Percentiles rank a stretch among this genome's conserved stretches.
These are phyloP conservation scores for Neogale vison DNA, from an alignment of 2,113 vertebrate genomes.

Conservation along the genomic window DNA sequence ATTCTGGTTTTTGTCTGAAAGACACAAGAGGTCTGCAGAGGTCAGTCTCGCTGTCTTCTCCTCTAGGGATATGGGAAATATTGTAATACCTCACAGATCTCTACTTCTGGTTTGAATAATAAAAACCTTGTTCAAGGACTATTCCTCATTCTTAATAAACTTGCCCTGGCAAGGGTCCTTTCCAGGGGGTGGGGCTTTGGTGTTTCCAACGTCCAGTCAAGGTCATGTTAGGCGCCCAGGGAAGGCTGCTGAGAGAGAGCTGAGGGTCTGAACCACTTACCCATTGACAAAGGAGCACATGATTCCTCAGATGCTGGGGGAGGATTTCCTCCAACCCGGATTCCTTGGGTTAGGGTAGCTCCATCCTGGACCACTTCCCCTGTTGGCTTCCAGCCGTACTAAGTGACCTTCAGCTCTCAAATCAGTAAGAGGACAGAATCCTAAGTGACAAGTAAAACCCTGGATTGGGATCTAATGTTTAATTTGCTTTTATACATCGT, in stretches of 20 bases:
- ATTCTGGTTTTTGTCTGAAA: not conserved
- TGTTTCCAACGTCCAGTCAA: not conserved
- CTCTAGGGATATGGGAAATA: not conserved
- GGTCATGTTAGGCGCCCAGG: not conserved
- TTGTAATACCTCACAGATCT: not conserved
- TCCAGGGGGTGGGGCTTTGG: not conserved
- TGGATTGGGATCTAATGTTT: not conserved
- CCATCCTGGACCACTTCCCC: not conserved
- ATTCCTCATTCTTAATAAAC: not conserved
- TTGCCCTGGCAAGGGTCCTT: not conserved
- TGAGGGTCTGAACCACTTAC: not conserved
- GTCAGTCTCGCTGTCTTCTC: not conserved
- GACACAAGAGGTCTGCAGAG: not conserved
- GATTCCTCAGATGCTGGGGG: too few relatives aligned
- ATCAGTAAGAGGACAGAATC: not conserved
- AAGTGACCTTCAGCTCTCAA: not conserved
- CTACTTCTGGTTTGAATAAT: not conserved
- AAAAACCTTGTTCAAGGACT: not conserved
- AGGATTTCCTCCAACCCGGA: not conserved
- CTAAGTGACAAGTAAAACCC: not conserved
- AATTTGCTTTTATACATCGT: not conserved
- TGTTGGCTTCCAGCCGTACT: not conserved
- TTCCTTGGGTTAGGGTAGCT: rapidly evolving
- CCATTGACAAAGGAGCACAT: not conserved
- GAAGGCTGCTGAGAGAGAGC: too few relatives aligned